These are phyloP conservation scores for Zophobas atratus DNA, from an alignment of 1,140 invertebrate genomes.

Conservation along the genomic window DNA sequence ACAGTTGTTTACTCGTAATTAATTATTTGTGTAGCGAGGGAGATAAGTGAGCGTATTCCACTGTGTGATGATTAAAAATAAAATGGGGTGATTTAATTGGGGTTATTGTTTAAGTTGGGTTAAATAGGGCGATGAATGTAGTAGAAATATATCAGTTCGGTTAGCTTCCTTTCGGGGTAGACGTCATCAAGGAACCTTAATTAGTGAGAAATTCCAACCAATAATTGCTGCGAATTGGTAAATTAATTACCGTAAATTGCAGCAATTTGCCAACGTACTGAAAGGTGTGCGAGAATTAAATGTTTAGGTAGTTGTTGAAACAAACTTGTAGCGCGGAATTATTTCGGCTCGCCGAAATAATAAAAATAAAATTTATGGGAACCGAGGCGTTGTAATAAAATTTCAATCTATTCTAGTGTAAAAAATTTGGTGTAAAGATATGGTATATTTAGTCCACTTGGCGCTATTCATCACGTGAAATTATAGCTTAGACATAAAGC, in stretches of 20 bases:
- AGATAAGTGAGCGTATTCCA: too few relatives aligned
- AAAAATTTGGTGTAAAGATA: constrained; percentile 43
- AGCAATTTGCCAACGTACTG: constrained; percentile 32
- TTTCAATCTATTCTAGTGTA: constrained; percentile 42
- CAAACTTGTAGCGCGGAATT: constrained; percentile 20
- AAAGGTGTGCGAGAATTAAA: constrained; percentile 39
- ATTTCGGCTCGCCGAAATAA: constrained; percentile 26
- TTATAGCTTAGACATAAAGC: constrained; percentile 39
- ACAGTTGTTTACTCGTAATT: too few relatives aligned
- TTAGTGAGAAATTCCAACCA: constrained; percentile 48
- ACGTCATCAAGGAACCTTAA: constrained; percentile 47
- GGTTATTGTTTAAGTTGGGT: neutral
- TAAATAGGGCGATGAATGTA: neutral
- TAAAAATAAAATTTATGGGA: constrained; percentile 42
- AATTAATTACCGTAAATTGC: constrained; percentile 48
- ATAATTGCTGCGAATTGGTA: constrained; percentile 47
- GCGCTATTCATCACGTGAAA: constrained; percentile 38
- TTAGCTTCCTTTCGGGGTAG: constrained; percentile 21
- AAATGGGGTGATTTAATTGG: neutral
- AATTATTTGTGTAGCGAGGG: too few relatives aligned
- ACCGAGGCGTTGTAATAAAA: constrained; percentile 32
- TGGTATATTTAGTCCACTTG: constrained; percentile 39
- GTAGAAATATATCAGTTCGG: constrained; percentile 31
- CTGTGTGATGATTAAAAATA: too few relatives aligned
- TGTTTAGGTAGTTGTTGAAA: constrained; percentile 41